A percentile compares a stretch with the other conserved stretches of the same genome.
Conservation (phyloP, 1,140 invertebrate species). For the Cydia fagiglandana region DNA sequence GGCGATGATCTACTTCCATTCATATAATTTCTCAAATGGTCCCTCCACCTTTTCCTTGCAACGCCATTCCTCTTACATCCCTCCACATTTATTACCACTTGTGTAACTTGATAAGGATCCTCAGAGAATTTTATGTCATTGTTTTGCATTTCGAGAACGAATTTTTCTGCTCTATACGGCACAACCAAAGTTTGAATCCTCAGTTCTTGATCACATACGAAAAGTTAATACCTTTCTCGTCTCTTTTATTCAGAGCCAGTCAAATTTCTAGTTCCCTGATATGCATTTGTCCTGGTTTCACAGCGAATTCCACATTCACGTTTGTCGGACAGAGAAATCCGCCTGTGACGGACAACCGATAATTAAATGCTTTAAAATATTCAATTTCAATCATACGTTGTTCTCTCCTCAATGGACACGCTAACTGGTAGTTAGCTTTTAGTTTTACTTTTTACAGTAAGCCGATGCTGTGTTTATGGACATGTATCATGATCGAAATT, state of each 20-base stretch:
- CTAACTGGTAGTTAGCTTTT: slow-evolving; percentile 39
- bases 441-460: slow-evolving; percentile 30
- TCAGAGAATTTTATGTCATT: too few relatives aligned
- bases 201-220: too few relatives aligned
- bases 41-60: too few relatives aligned
- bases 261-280: not conserved
- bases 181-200: too few relatives aligned
- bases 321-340: not conserved
- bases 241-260: not conserved
- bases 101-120: too few relatives aligned
- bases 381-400: slow-evolving; percentile 35
- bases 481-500: not conserved
- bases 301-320: not conserved
- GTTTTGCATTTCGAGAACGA: too few relatives aligned
- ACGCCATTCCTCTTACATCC: too few relatives aligned
- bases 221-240: too few relatives aligned
- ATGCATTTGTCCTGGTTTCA: not conserved
- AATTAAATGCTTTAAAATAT: slow-evolving; percentile 42
- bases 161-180: too few relatives aligned
- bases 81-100: too few relatives aligned
- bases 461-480: slow-evolving; percentile 25
- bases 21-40: too few relatives aligned
- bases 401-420: slow-evolving; percentile 36
- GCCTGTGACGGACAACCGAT: slow-evolving; percentile 31
- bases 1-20: too few relatives aligned